Base-by-base conservation (phyloP, 2,113 vertebrate species). In the Indicator maculatus region DNA sequence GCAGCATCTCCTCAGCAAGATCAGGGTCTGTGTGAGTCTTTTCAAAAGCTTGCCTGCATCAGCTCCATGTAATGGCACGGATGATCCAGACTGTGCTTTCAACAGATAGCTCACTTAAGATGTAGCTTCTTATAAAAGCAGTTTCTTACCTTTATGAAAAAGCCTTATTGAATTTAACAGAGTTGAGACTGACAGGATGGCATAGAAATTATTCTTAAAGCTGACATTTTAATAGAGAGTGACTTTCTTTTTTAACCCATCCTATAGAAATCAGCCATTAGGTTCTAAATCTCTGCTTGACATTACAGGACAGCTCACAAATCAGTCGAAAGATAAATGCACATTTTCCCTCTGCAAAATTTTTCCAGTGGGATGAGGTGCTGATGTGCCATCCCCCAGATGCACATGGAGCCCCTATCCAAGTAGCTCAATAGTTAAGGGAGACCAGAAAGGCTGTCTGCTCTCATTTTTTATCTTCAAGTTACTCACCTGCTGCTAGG, bases 181-280 rank as follows among this genome's bases (percentile, higher is more conserved):
- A 50, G 31, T 59, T 8, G 2, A 78, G 63, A 64, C 56, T 87
- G 78, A 71, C 81, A 91, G 84, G 91, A 88, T 20, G 36, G 73
- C 74, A 84, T 15, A 67, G 66, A 86, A 93, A 86, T 83, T 83
- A 50, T 78, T 90, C 83, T 81, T 78, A 69, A 90, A 89, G 53
- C 52, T 80, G 73, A 91, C 76, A 89, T 72, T 91, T 95, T 93
- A 94, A 94, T 66, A 83, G 61, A 80, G 11, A 93, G 4, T 11
- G 11, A 47, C 65, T 78, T 69, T 5, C 52, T 66, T 94, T 89
- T 92, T 58, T 28, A 75, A 93, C 27, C 39, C 38, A 16, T 33
- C 79, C 76, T 91, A 3, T 30, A 83, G 83, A 91, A 82, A 58
- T 58, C 82, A 83, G 45, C 74, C 12, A 2, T 63, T 72, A 89